Percentiles rank a stretch among this genome's conserved stretches.
Evolutionary conservation across 1,140 invertebrate species (phyloP).

Genomic region (Mercenaria mercenaria): DNA sequence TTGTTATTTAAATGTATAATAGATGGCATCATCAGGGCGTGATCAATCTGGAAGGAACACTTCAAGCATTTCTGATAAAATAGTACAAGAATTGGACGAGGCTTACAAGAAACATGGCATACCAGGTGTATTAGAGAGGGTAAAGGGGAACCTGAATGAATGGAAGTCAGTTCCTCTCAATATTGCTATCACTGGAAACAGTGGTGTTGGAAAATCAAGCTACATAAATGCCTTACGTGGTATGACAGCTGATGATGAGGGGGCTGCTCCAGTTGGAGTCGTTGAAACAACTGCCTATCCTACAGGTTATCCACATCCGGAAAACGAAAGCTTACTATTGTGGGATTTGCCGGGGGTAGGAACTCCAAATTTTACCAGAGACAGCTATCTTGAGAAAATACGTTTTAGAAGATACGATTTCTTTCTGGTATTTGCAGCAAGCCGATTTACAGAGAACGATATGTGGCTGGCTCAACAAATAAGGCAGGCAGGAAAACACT

Average conservation of each 20-base stretch:
- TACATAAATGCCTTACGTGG: not conserved
- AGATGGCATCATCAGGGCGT: too few species aligned
- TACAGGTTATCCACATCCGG: not conserved
- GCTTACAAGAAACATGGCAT: too few species aligned
- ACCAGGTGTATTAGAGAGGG: too few species aligned
- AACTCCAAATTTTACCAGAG: not conserved
- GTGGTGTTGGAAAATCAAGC: not conserved
- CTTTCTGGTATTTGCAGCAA: not conserved
- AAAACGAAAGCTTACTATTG: not conserved
- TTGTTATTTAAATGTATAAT: too few species aligned
- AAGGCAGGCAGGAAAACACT: not conserved
- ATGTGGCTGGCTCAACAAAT: not conserved
- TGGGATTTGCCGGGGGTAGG: constrained; percentile 14
- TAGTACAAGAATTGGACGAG: too few species aligned
- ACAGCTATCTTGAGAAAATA: not conserved
- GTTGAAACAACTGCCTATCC: not conserved
- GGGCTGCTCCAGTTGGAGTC: too few species aligned
- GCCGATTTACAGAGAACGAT: constrained; percentile 6
- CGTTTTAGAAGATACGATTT: not conserved
- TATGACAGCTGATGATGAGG: not conserved
- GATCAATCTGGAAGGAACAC: too few species aligned
- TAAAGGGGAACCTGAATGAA: too few species aligned
- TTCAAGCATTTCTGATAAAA: too few species aligned
- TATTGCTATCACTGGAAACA: not conserved
- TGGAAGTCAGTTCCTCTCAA: not conserved